Evolutionary conservation across 2,888 invertebrate species (phyloP).

Genomic region (Rhagophthalmus giganteus): DNA sequence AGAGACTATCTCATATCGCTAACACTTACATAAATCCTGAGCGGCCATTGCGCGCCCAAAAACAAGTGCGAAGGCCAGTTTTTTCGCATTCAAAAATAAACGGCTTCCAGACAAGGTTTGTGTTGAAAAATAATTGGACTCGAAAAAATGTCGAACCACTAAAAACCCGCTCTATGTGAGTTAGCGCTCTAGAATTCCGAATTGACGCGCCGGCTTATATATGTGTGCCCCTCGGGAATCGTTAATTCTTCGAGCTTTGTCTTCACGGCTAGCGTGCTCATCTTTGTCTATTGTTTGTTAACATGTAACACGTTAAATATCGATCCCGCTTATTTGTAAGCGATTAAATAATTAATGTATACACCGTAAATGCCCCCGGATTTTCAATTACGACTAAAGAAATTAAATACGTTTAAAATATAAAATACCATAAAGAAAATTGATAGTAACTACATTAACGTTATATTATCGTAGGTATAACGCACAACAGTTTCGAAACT

Average conservation of each 20-base stretch:
- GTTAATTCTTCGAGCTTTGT: constrained; percentile 18
- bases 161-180: constrained; percentile 49
- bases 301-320: no score
- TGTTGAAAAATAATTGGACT: constrained; percentile 52
- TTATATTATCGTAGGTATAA: no score
- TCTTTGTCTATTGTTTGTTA: constrained; percentile 12
- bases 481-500: no score
- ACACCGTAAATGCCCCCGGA: neutral
- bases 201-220: constrained; percentile 49
- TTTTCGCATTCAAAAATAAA: constrained; percentile 46
- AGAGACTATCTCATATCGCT: constrained; percentile 42
- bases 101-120: constrained; percentile 47
- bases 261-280: constrained; percentile 11
- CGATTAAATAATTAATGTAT: constrained; percentile 4
- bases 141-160: constrained; percentile 49
- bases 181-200: constrained; percentile 51
- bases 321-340: neutral
- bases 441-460: no score
- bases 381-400: neutral
- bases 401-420: neutral
- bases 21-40: constrained; percentile 43
- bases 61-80: constrained; percentile 47
- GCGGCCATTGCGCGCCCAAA: constrained; percentile 41
- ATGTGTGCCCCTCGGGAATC: constrained; percentile 31
- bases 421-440: neutral